Conservation (phyloP, 2,888 invertebrate genomes). For the Omphaloscelis lunosa region DNA sequence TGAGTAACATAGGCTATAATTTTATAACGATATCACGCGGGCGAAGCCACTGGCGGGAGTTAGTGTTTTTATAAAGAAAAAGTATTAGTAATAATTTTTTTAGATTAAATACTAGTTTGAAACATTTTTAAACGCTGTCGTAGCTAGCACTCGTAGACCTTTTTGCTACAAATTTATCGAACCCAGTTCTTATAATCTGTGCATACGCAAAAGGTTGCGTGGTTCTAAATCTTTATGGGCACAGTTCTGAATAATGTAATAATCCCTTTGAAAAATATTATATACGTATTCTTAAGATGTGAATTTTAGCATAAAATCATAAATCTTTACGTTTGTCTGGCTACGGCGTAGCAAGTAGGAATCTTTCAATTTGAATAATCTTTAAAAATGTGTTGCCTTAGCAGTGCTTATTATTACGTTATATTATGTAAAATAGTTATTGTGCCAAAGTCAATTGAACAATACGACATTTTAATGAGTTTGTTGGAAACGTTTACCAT, state of each 20-base stretch:
- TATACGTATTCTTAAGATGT: not conserved
- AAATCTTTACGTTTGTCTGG: not conserved
- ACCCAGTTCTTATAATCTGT: not conserved
- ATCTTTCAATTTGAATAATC: constrained; percentile 1
- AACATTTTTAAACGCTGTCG: not conserved
- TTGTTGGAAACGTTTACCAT: constrained; percentile 48
- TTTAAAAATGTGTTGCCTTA: constrained; percentile 5
- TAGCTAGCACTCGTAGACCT: not conserved
- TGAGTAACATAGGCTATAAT: no score
- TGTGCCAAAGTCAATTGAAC: constrained; percentile 43
- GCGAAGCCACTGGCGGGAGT: no score
- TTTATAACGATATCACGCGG: no score
- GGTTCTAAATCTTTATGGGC: constrained; percentile 7
- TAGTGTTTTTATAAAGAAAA: not conserved
- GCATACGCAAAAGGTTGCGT: not conserved
- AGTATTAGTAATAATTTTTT: not conserved
- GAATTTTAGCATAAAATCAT: not conserved
- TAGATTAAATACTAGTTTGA: not conserved
- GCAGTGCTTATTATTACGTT: constrained; percentile 6
- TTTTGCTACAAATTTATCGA: not conserved
- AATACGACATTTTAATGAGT: constrained; percentile 50
- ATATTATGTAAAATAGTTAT: constrained; percentile 21
- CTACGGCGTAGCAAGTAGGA: constrained; percentile 19
- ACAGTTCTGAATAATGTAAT: not conserved
- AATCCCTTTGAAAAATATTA: not conserved